A percentile compares a stretch with the other conserved stretches of the same genome.
These are phyloP conservation scores for Periplaneta americana DNA, from an alignment of 1,140 invertebrate genomes.

Conservation along the genomic window DNA sequence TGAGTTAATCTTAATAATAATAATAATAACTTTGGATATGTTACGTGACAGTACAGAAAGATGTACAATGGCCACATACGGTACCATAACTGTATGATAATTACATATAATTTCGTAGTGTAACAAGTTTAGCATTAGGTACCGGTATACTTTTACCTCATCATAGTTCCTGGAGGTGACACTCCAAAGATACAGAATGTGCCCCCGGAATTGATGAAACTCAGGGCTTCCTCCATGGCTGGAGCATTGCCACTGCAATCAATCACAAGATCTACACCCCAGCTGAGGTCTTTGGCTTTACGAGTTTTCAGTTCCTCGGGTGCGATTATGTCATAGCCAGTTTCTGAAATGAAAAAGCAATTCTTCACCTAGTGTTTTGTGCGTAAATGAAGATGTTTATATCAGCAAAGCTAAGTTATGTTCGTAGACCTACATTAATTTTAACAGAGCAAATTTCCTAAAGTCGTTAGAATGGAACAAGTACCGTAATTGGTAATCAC, in stretches of 20 bases:
- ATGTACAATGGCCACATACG: no score
- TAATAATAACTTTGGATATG: no score
- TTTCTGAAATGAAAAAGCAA: constrained; percentile 40
- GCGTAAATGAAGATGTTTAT: neutral
- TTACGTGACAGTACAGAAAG: no score
- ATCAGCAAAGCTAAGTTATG: neutral
- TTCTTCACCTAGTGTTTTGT: neutral
- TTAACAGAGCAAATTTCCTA: no score
- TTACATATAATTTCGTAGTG: no score
- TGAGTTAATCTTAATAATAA: no score
- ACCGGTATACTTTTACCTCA: constrained; percentile 25
- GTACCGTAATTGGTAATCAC: no score
- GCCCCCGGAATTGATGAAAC: constrained; percentile 41
- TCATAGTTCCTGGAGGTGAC: constrained; percentile 39
- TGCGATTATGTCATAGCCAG: constrained; percentile 45
- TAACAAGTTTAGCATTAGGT: neutral
- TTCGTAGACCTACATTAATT: no score
- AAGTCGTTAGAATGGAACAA: no score
- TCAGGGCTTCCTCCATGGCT: constrained; percentile 46
- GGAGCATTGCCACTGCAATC: constrained; percentile 59
- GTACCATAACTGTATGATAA: no score
- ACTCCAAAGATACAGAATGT: constrained; percentile 52
- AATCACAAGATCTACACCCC: constrained; percentile 51
- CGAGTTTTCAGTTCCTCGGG: constrained; percentile 48
- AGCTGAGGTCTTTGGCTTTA: constrained; percentile 26